Base-by-base conservation (phyloP, 2,888 invertebrate species). In the Acanthopleura granulata region DNA sequence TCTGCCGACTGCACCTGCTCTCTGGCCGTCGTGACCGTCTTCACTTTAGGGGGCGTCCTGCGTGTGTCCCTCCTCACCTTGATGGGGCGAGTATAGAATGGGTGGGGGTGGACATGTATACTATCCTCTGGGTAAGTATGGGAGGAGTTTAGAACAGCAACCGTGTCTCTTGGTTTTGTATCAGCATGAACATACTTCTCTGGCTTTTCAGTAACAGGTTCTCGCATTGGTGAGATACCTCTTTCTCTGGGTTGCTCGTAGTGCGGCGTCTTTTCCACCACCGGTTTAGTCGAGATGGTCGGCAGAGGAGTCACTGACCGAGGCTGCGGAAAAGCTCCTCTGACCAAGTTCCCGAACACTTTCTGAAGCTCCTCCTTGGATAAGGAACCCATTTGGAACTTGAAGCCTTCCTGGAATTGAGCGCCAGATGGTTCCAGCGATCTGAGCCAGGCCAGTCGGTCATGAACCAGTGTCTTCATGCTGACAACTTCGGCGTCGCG, bases 381-480 rank as follows among this genome's bases (percentile, higher is more conserved):
- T 12, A 66, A 12, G 66, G 66, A 27, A 6, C 66, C 66, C 66
- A 66, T 66, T 14, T 66, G 66, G 29, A 66, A 66, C 29, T 66
- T 66, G 29, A 27, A 66, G 16, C 66, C 66, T 12, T 66, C 66
- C 22, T 66, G 66, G 29, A 66, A 66, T 66, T 66, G 66, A 1
- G 22, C 25, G 6, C 4, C 29, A 3, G 66, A 66, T 1, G 66
- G 9, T 22, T 66, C 66, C 22, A 66, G 22, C 6, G 66, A 22
- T 66, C 25, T 66, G 16, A 66, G 66, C 22, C 29, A 66, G 22
- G 6, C 25, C 27, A 66, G 66, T 25, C 66, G 6, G 25, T 66
- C 72, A 14, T 72, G 72, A 11, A 72, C 72, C n/a, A 27, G 50
- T 11, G 29, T 73, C 25, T 73, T 73, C 57, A 30, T 57, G 29